phyloP scores from a whole-genome alignment of 2,797 vertebrate species.

The Myoxocephalus aenaeus region DNA sequence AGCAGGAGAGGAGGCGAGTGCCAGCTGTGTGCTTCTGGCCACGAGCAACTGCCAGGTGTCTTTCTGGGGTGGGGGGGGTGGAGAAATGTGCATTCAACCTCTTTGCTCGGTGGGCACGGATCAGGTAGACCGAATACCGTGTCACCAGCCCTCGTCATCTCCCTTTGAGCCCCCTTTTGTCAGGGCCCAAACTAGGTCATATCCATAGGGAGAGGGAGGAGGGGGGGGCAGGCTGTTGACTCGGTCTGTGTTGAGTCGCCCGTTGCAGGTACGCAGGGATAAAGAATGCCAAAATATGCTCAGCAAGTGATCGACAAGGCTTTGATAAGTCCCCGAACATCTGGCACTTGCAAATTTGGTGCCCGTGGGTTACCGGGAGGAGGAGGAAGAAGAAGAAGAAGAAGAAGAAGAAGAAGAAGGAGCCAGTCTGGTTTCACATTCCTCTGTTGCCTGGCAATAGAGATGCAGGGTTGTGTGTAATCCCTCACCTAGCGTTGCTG shows the following conservation, averaged over 20 bases:
- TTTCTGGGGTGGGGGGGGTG: constrained; percentile 19
- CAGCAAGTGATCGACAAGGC: constrained; percentile 56
- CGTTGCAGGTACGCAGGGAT: constrained; percentile 44
- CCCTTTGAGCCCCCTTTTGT: constrained; percentile 27
- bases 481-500: constrained; percentile 69
- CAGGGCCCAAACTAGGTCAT: constrained; percentile 43
- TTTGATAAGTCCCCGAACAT: constrained; percentile 76
- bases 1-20: constrained; percentile 11
- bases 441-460: constrained; percentile 79
- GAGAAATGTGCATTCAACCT: constrained; percentile 62
- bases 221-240: constrained; percentile 16
- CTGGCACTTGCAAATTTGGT: constrained; percentile 75
- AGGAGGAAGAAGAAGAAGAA: no score
- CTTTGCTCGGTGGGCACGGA: constrained; percentile 38
- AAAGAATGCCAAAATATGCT: constrained; percentile 48
- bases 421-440: constrained; percentile 62
- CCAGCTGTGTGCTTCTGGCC: constrained; percentile 76
- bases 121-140: constrained; percentile 55
- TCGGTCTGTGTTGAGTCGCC: constrained; percentile 20
- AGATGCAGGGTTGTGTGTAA: constrained; percentile 73
- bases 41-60: constrained; percentile 72
- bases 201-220: neutral
- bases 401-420: constrained; percentile 58
- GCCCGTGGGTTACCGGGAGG: constrained; percentile 61
- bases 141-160: constrained; percentile 23